Conservation (phyloP, 2,797 vertebrate species). For the Falco biarmicus region DNA sequence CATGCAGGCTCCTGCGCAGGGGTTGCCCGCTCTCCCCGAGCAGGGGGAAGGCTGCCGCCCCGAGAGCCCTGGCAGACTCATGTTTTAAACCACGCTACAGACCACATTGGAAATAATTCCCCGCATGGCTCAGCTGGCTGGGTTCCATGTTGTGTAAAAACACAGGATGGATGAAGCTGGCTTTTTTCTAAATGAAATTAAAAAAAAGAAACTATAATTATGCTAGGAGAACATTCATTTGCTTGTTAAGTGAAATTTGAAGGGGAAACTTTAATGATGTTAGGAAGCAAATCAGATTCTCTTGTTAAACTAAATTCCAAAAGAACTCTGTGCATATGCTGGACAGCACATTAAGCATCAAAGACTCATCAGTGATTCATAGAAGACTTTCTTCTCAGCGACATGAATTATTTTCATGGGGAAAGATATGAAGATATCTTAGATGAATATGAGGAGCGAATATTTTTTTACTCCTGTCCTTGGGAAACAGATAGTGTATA, state of each 20-base stretch:
- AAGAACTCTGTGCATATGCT: background rate
- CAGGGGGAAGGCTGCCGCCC: background rate
- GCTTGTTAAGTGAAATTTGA: constrained; percentile 67
- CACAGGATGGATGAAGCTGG: background rate
- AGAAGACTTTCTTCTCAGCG: background rate
- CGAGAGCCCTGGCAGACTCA: rapidly evolving
- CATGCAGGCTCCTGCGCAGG: background rate
- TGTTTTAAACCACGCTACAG: background rate
- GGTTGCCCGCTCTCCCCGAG: background rate
- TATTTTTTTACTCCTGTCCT: constrained; percentile 12
- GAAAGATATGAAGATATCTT: constrained; percentile 26
- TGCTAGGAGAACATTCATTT: constrained; percentile 51
- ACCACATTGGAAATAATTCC: background rate
- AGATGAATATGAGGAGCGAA: background rate
- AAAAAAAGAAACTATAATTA: constrained; percentile 40
- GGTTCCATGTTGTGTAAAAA: background rate
- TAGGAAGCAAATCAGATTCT: constrained; percentile 52
- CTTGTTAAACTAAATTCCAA: constrained; percentile 46
- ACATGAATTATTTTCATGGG: constrained; percentile 38
- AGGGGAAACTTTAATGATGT: constrained; percentile 61
- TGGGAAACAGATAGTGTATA: background rate
- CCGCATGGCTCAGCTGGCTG: background rate
- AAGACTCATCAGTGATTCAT: background rate
- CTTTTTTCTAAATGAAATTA: background rate
- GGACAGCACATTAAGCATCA: constrained; percentile 38